Percentiles rank a stretch among this genome's conserved stretches.
Evolutionary conservation across 1,140 invertebrate species (phyloP).

Genomic region (Subanguina moxae): DNA sequence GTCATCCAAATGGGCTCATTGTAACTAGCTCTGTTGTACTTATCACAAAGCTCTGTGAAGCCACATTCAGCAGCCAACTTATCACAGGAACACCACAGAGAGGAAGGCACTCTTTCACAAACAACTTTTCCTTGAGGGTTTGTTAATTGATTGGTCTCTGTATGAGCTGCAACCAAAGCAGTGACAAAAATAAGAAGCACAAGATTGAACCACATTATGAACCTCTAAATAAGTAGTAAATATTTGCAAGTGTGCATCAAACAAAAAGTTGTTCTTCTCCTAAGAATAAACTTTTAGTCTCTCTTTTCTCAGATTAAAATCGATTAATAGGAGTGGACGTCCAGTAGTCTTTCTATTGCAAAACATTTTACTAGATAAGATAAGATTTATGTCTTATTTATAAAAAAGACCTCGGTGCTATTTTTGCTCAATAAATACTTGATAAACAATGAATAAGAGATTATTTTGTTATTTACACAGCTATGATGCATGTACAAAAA

Average conservation of each 20-base stretch:
- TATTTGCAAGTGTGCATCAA: background rate
- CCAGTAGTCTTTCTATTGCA: too few relatives aligned
- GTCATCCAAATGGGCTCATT: slow-evolving; percentile 10
- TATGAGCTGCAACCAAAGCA: background rate
- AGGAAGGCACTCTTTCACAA: slow-evolving; percentile 7
- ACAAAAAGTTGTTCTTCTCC: background rate
- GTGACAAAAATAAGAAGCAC: background rate
- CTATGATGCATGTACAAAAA: too few relatives aligned
- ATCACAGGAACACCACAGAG: slow-evolving; percentile 11
- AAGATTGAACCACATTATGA: too few relatives aligned
- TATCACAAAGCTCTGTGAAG: slow-evolving; percentile 4
- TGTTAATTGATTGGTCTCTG: background rate
- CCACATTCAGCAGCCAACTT: slow-evolving; percentile 12
- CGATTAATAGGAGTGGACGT: background rate
- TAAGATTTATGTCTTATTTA: background rate
- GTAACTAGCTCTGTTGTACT: slow-evolving; percentile 7
- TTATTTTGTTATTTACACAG: too few relatives aligned
- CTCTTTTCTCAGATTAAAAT: background rate
- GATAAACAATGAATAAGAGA: too few relatives aligned
- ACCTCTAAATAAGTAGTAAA: background rate
- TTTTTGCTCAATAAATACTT: background rate
- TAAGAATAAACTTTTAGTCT: background rate
- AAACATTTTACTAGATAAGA: too few relatives aligned
- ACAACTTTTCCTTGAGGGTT: background rate
- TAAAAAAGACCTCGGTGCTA: background rate